Percentiles rank a stretch among this genome's conserved stretches.
Evolutionary conservation across 1,140 invertebrate species (phyloP).

Genomic region (Philopotamus ludificatus): DNA sequence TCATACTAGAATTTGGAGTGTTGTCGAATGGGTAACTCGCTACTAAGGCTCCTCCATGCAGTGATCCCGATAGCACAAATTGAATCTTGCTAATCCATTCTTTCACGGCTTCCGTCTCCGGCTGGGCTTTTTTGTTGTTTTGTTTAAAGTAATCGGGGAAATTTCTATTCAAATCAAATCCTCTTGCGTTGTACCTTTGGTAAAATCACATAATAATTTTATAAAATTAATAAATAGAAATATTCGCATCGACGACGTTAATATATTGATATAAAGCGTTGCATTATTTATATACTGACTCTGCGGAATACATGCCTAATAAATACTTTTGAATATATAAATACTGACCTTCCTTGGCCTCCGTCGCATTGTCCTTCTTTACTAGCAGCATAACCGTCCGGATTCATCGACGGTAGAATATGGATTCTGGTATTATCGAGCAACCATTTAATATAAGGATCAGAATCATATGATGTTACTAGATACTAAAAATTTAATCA

Average conservation of each 20-base stretch:
- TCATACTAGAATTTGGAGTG: slow-evolving; percentile 87
- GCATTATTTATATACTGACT: no score
- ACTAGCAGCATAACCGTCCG: slow-evolving; percentile 85
- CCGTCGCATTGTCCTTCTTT: slow-evolving; percentile 85
- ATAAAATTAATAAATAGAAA: neutral
- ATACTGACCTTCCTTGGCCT: slow-evolving; percentile 72
- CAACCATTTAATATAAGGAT: slow-evolving; percentile 80
- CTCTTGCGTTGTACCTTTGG: slow-evolving; percentile 78
- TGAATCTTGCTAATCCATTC: slow-evolving; percentile 90
- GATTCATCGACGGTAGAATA: slow-evolving; percentile 90
- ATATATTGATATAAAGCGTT: neutral
- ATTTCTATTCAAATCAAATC: slow-evolving; percentile 88
- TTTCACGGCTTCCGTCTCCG: slow-evolving; percentile 93
- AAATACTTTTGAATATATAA: no score
- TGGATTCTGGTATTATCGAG: slow-evolving; percentile 89
- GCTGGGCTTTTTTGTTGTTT: slow-evolving; percentile 81
- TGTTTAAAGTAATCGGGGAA: slow-evolving; percentile 91
- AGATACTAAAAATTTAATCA: slow-evolving; percentile 63
- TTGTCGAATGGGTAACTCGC: slow-evolving; percentile 93
- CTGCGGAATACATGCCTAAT: no score
- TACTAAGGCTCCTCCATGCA: slow-evolving; percentile 90
- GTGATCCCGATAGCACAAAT: slow-evolving; percentile 86
- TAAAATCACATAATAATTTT: slow-evolving; percentile 1
- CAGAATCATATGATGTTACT: slow-evolving; percentile 76
- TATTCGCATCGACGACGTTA: no score